phyloP scores from a whole-genome alignment of 2,888 invertebrate genomes.

The Ophion ventricosus region DNA sequence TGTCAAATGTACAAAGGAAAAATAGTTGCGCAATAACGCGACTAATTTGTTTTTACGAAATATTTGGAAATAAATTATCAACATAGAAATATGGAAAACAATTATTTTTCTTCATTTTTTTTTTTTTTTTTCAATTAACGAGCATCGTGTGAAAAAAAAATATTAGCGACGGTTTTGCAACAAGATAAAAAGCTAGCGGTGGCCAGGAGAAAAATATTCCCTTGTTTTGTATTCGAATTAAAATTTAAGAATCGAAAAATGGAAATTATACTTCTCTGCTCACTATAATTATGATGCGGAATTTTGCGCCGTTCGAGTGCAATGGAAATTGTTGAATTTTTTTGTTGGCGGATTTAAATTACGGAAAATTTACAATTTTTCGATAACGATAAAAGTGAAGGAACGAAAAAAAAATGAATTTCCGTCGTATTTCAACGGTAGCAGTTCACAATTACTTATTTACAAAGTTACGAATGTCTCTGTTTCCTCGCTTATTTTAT shows the following conservation, averaged over 20 bases:
- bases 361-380: neutral
- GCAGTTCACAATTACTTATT: neutral
- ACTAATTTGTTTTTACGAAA: neutral
- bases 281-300: neutral
- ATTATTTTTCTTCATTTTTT: neutral
- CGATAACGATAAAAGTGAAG: neutral
- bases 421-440: neutral
- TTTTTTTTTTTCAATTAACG: conserved; percentile 14
- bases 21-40: too few species aligned
- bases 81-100: neutral
- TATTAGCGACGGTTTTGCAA: too few species aligned
- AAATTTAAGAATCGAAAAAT: neutral
- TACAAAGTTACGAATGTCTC: neutral
- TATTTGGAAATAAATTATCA: neutral
- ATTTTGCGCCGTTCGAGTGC: neutral
- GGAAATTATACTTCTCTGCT: neutral
- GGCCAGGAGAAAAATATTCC: too few species aligned
- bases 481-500: neutral
- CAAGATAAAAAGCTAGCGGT: too few species aligned
- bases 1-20: neutral
- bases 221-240: too few species aligned
- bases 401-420: neutral
- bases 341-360: neutral
- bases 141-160: neutral
- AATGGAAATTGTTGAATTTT: neutral